Base-by-base conservation (phyloP, 2,888 invertebrate genomes). In the Ophraella communa region DNA sequence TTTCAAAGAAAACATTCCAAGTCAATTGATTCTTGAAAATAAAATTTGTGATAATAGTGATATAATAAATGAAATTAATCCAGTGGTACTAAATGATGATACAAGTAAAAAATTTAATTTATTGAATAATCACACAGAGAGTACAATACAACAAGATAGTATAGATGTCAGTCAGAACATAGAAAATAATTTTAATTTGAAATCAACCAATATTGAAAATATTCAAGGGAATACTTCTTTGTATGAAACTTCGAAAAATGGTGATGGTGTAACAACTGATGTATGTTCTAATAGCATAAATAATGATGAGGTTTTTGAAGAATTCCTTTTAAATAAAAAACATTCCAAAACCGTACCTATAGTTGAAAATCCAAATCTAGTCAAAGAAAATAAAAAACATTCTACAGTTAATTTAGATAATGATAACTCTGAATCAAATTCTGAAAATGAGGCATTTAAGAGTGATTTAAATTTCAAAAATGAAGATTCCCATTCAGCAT, bases 381-480 rank as follows among this genome's bases (percentile, higher is more conserved):
- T 59, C 51, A 51, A 51, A 17, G 11, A 21, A 27, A 44, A 49
- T 44, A 14, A 21, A 21, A 17, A 45, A 24, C 20, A n/a, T 60
- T 27, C 10, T 39, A n/a, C 11, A 17, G 11, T n/a, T 35, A 45
- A 18, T 47, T 47, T 30, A 14, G 4, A 20, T 18, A 57, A 5
- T 24, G 21, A 14, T 4, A 30, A 33, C 11, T 14, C 17, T 58
- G 49, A 49, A 14, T 24, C 49, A 24, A 10, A n/a, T 23, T 49
- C 10, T 44, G 39, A 35, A 35, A 24, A n/a, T 58, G 55, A 67
- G 55, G 27, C 27, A 21, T 61, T 33, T 21, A 61, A 70, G 59
- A 63, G 68, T 20, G 71, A 75, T 62, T 74, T 74, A 64, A 70
- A 71, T 64, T 64, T 65, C 47, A 66, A 30, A n/a, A 45, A 42